Evolutionary conservation across 2,888 invertebrate species (phyloP), one percentile per base, ranked within the genome.

Genomic region (Athalia cordata): DNA sequence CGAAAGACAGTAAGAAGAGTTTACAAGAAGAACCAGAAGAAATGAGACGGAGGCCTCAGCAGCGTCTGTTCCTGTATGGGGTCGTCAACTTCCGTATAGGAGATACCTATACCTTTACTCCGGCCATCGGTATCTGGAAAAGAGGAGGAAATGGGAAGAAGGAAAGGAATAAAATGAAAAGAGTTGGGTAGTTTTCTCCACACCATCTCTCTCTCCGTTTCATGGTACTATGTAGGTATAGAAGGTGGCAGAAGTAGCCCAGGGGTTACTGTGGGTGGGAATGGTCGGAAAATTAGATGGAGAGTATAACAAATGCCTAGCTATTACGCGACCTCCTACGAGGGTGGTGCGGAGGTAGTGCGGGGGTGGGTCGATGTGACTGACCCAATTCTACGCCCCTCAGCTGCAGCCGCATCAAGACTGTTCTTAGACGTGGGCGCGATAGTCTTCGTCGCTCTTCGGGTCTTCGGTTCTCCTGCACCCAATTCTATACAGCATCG

Each of bases 231-330:
- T 2, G 29, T 1, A 29, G 29, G 29, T 29, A 29, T 29, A 29
- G 29, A 29, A 29, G 29, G 29, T 59, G 11, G 59, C 4, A n/a
- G n/a, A 9, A 57, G 70, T 70, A 5, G 52, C 68, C 68, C 9
- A 68, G 57, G n/a, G 59, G 49, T 61, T 75, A 49, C 50, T 11
- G 62, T 52, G 52, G 62, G 75, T 75, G 13, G 75, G 13, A 75
- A 75, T 75, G 50, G 62, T 64, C 62, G 62, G 75, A 64, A 75
- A 75, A 75, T 75, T 75, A 75, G 61, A 75, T 75, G 75, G 75
- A 75, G 62, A 75, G 62, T 75, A 75, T 75, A 75, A 75, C 75
- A 75, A 75, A 75, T 75, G 75, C 62, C 50, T 62, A 55, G 75
- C 75, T 75, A 75, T 75, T 75, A 75, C 75, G 75, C 49, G 13